Evolutionary conservation across 2,797 vertebrate genomes (phyloP).

Genomic region (Taeniopygia guttata): DNA sequence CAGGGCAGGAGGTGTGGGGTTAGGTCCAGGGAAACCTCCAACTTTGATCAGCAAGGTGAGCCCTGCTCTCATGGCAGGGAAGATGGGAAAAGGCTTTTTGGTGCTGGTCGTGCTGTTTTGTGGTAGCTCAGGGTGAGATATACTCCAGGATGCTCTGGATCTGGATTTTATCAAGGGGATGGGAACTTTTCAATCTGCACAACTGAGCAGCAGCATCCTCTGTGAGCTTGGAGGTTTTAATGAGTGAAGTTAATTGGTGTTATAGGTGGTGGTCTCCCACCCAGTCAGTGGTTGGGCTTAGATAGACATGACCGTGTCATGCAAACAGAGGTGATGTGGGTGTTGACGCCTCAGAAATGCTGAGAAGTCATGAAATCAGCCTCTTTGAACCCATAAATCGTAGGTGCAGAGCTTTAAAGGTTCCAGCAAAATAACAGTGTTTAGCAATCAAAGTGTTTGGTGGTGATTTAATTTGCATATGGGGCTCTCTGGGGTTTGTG

Average conservation of each 20-base stretch:
- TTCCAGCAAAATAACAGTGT: background rate
- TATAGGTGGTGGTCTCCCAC: background rate
- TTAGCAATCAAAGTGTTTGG: background rate
- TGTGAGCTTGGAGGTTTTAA: background rate
- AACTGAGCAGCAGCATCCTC: background rate
- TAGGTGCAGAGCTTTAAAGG: background rate
- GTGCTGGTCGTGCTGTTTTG: background rate
- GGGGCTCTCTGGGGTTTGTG: background rate
- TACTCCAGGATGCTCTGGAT: background rate
- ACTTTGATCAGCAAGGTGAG: background rate
- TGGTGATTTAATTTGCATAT: conserved; percentile 38
- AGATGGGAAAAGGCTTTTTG: background rate
- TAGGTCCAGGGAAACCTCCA: background rate
- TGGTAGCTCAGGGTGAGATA: background rate
- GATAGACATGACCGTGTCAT: background rate
- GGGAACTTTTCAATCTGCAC: background rate
- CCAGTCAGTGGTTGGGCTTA: background rate
- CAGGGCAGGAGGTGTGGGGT: background rate
- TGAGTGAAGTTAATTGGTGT: background rate
- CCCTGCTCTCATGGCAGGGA: background rate
- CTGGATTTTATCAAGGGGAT: background rate
- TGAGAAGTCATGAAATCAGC: background rate
- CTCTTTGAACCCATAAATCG: background rate
- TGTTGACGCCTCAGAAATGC: background rate
- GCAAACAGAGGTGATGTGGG: background rate